These are phyloP conservation scores for Sardina pilchardus DNA, from an alignment of 2,113 vertebrate species.

Conservation along the genomic window DNA sequence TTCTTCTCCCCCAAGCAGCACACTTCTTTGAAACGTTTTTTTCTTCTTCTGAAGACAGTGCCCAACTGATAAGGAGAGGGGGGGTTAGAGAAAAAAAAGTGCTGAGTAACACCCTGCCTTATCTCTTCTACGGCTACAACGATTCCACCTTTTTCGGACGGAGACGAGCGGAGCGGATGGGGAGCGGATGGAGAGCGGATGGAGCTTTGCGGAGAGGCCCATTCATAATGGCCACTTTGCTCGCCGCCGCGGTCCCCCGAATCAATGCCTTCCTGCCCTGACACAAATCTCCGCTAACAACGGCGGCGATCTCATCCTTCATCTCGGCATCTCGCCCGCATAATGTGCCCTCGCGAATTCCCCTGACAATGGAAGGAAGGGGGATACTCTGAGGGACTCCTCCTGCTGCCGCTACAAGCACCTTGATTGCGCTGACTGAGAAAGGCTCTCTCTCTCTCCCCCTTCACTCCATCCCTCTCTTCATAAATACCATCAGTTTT, in stretches of 20 bases:
- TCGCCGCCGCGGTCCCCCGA: not conserved
- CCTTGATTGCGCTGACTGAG: not conserved
- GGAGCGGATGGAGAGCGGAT: not conserved
- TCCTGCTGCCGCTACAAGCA: not conserved
- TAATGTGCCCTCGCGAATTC: not conserved
- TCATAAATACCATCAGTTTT: slow-evolving; percentile 1
- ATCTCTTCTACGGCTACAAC: slow-evolving; percentile 34
- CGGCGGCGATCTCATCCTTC: slow-evolving; percentile 7
- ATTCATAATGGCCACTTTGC: slow-evolving; percentile 1
- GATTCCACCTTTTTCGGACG: not conserved
- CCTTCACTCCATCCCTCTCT: not conserved
- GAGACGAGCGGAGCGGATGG: not conserved
- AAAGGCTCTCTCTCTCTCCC: not conserved
- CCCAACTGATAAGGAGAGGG: slow-evolving; percentile 44
- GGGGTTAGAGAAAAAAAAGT: slow-evolving; percentile 30
- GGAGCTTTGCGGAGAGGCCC: slow-evolving; percentile 36
- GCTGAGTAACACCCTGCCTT: slow-evolving; percentile 55
- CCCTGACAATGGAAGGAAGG: not conserved
- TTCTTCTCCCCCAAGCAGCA: not conserved
- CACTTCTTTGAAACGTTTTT: slow-evolving; percentile 29
- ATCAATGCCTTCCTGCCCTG: slow-evolving; percentile 30
- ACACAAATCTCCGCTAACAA: slow-evolving; percentile 20
- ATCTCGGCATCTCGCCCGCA: slow-evolving; percentile 16
- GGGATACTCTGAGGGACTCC: not conserved
- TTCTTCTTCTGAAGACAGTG: slow-evolving; percentile 40